Conservation (phyloP, 2,888 invertebrate genomes). For the Nomada fucata region DNA sequence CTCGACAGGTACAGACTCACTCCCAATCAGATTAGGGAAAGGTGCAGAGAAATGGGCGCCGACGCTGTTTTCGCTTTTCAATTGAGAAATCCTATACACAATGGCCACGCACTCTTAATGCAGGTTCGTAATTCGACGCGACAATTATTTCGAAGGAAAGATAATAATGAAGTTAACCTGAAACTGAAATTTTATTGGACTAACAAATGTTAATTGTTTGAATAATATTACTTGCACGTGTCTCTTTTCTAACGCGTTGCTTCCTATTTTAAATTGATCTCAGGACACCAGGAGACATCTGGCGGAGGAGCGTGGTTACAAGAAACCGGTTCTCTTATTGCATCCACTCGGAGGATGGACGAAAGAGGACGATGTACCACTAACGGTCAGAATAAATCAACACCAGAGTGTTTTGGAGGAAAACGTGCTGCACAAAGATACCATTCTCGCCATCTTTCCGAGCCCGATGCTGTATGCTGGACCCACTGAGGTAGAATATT, state of each 20-base stretch:
- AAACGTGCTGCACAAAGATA: slow-evolving; percentile 92
- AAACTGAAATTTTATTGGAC: too few relatives aligned
- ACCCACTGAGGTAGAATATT: slow-evolving; percentile 92
- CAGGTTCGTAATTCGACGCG: slow-evolving; percentile 84
- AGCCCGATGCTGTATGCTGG: slow-evolving; percentile 99
- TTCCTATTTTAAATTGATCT: not conserved
- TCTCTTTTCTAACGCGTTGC: not conserved
- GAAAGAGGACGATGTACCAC: slow-evolving; percentile 98
- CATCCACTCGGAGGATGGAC: slow-evolving; percentile 99
- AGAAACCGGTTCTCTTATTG: slow-evolving; percentile 96
- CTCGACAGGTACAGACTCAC: slow-evolving; percentile 96
- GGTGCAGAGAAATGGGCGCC: slow-evolving; percentile 92
- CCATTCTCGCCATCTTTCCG: slow-evolving; percentile 97
- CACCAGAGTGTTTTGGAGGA: slow-evolving; percentile 95
- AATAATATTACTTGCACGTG: not conserved
- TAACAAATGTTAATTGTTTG: too few relatives aligned
- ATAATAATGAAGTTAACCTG: not conserved
- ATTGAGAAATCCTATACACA: slow-evolving; percentile 98
- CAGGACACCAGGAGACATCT: slow-evolving; percentile 92
- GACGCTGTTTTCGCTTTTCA: slow-evolving; percentile 99
- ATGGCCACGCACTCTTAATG: slow-evolving; percentile 98
- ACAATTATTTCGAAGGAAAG: too few relatives aligned
- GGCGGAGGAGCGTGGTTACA: slow-evolving; percentile 90
- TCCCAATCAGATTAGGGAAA: slow-evolving; percentile 93
- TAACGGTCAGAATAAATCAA: slow-evolving; percentile 94